These are phyloP conservation scores for Boloria selene DNA, from an alignment of 2,888 invertebrate species.

Conservation along the genomic window DNA sequence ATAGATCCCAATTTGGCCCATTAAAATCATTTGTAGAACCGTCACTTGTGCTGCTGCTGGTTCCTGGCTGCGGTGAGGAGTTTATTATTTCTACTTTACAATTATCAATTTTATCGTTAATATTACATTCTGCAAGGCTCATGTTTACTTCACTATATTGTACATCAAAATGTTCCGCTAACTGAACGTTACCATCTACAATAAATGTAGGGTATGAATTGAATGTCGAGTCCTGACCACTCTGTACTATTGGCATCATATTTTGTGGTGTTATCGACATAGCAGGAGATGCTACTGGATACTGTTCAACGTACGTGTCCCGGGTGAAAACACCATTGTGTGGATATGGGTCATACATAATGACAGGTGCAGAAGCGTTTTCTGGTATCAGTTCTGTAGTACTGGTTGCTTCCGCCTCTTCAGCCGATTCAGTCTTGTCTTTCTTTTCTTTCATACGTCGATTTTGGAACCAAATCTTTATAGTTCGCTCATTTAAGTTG, in stretches of 20 bases:
- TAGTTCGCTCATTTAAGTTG: conserved; percentile 64
- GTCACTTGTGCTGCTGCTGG: conserved; percentile 31
- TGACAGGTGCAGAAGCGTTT: conserved; percentile 38
- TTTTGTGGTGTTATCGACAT: conserved; percentile 35
- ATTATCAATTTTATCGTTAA: conserved; percentile 14
- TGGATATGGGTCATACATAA: conserved; percentile 49
- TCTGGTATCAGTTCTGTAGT: conserved; percentile 55
- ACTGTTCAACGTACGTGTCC: conserved; percentile 50
- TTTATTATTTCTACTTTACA: conserved; percentile 31
- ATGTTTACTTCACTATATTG: conserved; percentile 47
- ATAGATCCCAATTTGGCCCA: conserved; percentile 58
- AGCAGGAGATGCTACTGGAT: conserved; percentile 45
- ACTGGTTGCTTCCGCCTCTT: conserved; percentile 56
- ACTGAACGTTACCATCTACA: conserved; percentile 37
- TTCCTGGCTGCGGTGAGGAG: conserved; percentile 39
- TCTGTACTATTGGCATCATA: conserved; percentile 37
- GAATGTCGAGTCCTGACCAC: conserved; percentile 36
- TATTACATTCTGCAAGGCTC: conserved; percentile 44
- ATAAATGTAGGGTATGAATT: conserved; percentile 45
- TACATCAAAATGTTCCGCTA: conserved; percentile 40
- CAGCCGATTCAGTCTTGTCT: conserved; percentile 66
- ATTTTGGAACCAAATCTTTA: conserved; percentile 94
- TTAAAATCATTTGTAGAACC: conserved; percentile 39
- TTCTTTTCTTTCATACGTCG: conserved; percentile 89
- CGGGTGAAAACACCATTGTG: conserved; percentile 46